Conservation (phyloP, 2,113 vertebrate genomes). For the Austrofundulus limnaeus region DNA sequence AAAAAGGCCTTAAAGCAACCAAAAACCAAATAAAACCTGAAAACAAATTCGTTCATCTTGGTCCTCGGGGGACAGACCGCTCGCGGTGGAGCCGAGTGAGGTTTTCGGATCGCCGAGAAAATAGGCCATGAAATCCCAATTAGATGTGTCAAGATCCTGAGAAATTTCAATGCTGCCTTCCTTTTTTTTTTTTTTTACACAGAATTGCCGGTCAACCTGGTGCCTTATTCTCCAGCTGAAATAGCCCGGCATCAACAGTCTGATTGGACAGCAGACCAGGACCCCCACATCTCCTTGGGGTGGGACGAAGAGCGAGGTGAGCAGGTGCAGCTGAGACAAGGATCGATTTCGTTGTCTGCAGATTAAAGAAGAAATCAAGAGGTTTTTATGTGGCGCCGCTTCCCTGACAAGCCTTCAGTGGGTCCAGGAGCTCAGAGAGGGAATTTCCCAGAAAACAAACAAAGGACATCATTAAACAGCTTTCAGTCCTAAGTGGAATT, state of each 20-base stretch:
- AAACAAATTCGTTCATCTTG: slow-evolving; percentile 65
- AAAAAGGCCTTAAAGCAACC: slow-evolving; percentile 46
- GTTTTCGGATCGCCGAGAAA: slow-evolving; percentile 60
- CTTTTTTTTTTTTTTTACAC: slow-evolving; percentile 11
- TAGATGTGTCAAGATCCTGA: slow-evolving; percentile 72
- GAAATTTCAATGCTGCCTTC: slow-evolving; percentile 58
- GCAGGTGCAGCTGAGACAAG: slow-evolving; percentile 65
- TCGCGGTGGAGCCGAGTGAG: slow-evolving; percentile 44
- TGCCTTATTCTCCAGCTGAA: slow-evolving; percentile 57
- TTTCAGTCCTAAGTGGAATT: slow-evolving; percentile 68
- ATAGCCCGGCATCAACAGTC: slow-evolving; percentile 66
- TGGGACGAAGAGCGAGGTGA: slow-evolving; percentile 17
- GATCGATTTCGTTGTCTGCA: slow-evolving; percentile 73
- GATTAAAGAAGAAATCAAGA: slow-evolving; percentile 78
- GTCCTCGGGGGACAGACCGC: slow-evolving; percentile 66
- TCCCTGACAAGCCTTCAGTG: slow-evolving; percentile 60
- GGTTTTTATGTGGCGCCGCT: slow-evolving; percentile 57
- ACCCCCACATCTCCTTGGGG: too few relatives aligned
- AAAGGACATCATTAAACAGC: slow-evolving; percentile 45
- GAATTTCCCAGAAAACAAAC: slow-evolving; percentile 74
- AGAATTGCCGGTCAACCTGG: slow-evolving; percentile 42
- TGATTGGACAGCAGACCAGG: slow-evolving; percentile 58
- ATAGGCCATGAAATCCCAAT: slow-evolving; percentile 77
- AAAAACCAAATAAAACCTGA: slow-evolving; percentile 68
- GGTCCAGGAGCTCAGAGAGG: slow-evolving; percentile 69